phyloP scores from a whole-genome alignment of 53 echinoderm and acorn worm genomes.

The Patiria pectinifera region DNA sequence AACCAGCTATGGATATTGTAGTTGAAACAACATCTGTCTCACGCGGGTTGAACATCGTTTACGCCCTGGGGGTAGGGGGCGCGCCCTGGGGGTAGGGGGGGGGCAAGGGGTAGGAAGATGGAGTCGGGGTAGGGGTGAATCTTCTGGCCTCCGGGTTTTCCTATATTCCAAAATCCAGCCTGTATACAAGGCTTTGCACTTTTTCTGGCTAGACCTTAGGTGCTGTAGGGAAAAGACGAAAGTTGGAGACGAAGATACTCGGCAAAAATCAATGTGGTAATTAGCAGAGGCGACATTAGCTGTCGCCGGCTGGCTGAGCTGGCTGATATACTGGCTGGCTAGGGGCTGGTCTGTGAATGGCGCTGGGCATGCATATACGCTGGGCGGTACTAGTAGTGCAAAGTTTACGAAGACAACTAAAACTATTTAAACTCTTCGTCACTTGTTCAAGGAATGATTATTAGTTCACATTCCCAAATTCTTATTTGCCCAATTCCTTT shows the following conservation, averaged over 20 bases:
- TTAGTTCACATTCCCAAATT: too few species aligned
- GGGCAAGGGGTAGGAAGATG: neutral
- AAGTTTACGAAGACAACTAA: too few species aligned
- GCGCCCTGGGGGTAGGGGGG: neutral
- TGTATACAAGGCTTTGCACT: slow-evolving; percentile 48
- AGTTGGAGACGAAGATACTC: neutral
- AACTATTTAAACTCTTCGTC: too few species aligned
- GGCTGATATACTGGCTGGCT: too few species aligned
- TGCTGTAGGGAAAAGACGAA: neutral
- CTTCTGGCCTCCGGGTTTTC: slow-evolving; percentile 27
- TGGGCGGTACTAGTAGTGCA: too few species aligned
- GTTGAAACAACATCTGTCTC: slow-evolving; percentile 49
- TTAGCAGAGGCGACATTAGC: too few species aligned
- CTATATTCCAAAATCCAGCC: neutral
- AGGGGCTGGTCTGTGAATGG: too few species aligned
- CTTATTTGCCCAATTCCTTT: too few species aligned
- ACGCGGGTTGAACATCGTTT: slow-evolving; percentile 32
- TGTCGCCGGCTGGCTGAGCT: too few species aligned
- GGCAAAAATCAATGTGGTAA: neutral
- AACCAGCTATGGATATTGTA: neutral
- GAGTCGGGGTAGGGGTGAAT: slow-evolving; percentile 20
- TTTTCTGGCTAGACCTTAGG: neutral
- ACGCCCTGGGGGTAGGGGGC: neutral
- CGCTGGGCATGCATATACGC: too few species aligned
- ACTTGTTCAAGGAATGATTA: too few species aligned